phyloP scores from a whole-genome alignment of 2,113 vertebrate species.

The Bos taurus region DNA sequence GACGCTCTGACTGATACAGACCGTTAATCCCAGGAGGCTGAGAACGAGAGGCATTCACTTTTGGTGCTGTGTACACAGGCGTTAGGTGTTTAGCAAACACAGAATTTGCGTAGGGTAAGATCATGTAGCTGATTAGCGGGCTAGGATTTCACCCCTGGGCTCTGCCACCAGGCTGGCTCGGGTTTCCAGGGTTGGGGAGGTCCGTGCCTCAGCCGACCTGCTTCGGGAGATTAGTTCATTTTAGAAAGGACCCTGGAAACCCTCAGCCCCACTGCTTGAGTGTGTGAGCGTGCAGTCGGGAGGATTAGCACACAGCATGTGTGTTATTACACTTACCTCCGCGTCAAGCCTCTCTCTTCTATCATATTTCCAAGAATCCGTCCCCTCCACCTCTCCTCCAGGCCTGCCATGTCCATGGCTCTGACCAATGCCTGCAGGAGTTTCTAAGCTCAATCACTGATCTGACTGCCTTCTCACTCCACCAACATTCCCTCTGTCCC shows the following conservation, averaged over 20 bases:
- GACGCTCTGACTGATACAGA: neutral
- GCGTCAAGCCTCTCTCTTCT: neutral
- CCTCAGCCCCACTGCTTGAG: neutral
- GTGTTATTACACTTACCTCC: neutral
- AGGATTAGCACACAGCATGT: no score
- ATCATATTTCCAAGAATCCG: neutral
- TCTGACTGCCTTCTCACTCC: neutral
- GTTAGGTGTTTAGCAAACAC: constrained; percentile 39
- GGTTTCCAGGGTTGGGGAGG: neutral
- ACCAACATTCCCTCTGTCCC: neutral
- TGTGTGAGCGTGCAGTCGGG: neutral
- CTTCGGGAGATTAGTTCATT: neutral
- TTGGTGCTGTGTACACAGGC: neutral
- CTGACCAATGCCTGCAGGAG: neutral
- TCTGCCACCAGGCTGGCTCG: neutral
- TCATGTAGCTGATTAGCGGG: neutral
- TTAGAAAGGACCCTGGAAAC: constrained; percentile 9
- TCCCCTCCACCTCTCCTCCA: neutral
- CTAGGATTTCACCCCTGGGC: constrained; percentile 10
- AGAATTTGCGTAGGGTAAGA: neutral
- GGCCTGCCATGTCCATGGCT: rapidly evolving
- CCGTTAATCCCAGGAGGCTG: neutral
- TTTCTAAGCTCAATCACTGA: neutral
- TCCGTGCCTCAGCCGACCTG: neutral
- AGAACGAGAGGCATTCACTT: neutral